Conservation (phyloP, 2,113 vertebrate species). For the Leucoraja erinaceus region DNA sequence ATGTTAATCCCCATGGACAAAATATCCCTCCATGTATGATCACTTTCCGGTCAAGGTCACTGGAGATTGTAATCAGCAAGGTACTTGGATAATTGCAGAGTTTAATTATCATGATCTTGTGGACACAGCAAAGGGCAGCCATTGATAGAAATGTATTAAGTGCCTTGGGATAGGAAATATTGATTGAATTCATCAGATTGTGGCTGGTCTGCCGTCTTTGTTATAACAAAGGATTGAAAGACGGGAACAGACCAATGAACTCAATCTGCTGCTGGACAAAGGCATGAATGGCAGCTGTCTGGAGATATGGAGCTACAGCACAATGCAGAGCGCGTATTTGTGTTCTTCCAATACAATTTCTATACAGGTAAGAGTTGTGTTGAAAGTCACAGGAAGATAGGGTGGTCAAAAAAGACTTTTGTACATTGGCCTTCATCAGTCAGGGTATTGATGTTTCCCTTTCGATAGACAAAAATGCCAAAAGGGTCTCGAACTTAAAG, state of each 20-base stretch:
- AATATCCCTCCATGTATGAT: neutral
- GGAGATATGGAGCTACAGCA: constrained; percentile 48
- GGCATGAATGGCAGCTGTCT: constrained; percentile 55
- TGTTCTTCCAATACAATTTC: constrained; percentile 40
- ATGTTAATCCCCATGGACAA: neutral
- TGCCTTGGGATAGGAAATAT: neutral
- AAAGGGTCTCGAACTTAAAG: too few species aligned
- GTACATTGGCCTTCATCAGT: too few species aligned
- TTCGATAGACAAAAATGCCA: too few species aligned
- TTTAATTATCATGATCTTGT: neutral
- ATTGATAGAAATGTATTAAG: neutral
- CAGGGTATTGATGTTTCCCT: too few species aligned
- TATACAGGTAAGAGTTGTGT: constrained; percentile 2
- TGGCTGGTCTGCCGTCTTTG: neutral
- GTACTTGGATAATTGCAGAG: neutral
- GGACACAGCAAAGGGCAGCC: neutral
- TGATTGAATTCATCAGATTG: neutral
- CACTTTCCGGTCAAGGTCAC: neutral
- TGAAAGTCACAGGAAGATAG: too few species aligned
- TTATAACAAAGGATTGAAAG: neutral
- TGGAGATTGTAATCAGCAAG: neutral
- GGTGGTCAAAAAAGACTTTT: too few species aligned
- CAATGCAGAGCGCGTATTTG: constrained; percentile 48
- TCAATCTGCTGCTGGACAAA: constrained; percentile 54
- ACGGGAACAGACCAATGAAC: neutral